These are phyloP conservation scores for Quadroppia sp. DNA, from an alignment of 2,888 invertebrate genomes.

Conservation along the genomic window DNA sequence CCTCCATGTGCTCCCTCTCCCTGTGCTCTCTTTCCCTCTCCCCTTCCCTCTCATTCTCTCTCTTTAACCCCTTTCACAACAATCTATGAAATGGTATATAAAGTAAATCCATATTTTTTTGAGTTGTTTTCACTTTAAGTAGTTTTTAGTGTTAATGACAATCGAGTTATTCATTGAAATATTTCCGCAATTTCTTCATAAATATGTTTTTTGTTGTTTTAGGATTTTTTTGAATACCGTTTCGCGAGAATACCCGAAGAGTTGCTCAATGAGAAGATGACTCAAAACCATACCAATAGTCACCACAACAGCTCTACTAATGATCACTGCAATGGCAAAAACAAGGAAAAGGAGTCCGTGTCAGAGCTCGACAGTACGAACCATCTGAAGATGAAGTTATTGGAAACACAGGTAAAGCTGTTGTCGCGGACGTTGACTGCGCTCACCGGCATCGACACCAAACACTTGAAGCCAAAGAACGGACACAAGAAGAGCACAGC, in stretches of 20 bases:
- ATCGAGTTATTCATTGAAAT: background rate
- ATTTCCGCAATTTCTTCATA: background rate
- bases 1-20: no score
- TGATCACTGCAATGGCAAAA: background rate
- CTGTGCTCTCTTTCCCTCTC: no score
- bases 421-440: conserved; percentile 20
- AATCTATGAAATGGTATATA: no score
- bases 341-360: background rate
- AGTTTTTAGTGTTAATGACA: no score
- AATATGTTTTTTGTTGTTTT: no score
- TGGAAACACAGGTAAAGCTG: conserved; percentile 35
- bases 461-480: background rate
- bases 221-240: conserved; percentile 40
- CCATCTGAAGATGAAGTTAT: conserved; percentile 9
- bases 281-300: background rate
- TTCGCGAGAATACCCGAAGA: conserved; percentile 39
- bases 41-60: no score
- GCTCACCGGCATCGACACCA: background rate
- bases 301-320: background rate
- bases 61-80: no score
- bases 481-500: background rate
- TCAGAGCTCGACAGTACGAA: background rate
- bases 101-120: no score
- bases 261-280: conserved; percentile 14
- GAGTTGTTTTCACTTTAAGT: no score